Conservation (phyloP, 1,140 invertebrate genomes). For the Aleiodes sp. region DNA sequence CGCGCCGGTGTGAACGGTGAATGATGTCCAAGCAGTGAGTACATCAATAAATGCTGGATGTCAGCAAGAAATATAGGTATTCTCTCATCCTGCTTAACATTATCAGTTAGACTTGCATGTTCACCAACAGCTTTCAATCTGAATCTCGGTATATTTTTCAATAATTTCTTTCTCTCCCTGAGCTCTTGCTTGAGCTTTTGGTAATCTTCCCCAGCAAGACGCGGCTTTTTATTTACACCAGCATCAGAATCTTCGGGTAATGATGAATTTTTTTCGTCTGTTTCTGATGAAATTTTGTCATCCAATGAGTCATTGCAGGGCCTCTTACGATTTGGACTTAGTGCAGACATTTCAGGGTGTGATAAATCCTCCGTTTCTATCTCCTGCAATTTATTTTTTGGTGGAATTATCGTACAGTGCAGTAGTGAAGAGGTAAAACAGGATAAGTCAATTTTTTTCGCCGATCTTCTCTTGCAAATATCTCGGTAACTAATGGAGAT, state of each 20-base stretch:
- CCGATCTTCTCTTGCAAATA: too few relatives aligned
- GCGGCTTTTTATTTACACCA: slow-evolving; percentile 47
- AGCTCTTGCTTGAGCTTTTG: slow-evolving; percentile 67
- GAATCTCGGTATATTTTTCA: slow-evolving; percentile 69
- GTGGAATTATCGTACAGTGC: too few relatives aligned
- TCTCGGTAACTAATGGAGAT: too few relatives aligned
- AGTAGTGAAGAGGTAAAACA: too few relatives aligned
- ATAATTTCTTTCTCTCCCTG: slow-evolving; percentile 66
- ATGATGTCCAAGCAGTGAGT: slow-evolving; percentile 76
- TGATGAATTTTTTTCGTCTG: not conserved
- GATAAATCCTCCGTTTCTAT: not conserved
- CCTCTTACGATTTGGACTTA: slow-evolving; percentile 40
- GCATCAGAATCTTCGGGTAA: slow-evolving; percentile 23
- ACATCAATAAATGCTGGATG: slow-evolving; percentile 83
- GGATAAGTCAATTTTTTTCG: too few relatives aligned
- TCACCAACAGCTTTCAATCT: slow-evolving; percentile 71
- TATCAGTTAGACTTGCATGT: slow-evolving; percentile 68
- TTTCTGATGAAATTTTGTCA: not conserved
- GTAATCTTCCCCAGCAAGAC: slow-evolving; percentile 67
- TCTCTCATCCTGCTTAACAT: slow-evolving; percentile 64
- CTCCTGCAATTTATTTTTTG: too few relatives aligned
- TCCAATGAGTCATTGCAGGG: slow-evolving; percentile 31
- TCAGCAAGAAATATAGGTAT: slow-evolving; percentile 84
- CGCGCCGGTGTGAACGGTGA: slow-evolving; percentile 74
- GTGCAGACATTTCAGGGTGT: not conserved